A percentile compares a stretch with the other conserved stretches of the same genome.
Evolutionary conservation across 2,797 vertebrate species (phyloP).

Genomic region (Neoniphon sammara): DNA sequence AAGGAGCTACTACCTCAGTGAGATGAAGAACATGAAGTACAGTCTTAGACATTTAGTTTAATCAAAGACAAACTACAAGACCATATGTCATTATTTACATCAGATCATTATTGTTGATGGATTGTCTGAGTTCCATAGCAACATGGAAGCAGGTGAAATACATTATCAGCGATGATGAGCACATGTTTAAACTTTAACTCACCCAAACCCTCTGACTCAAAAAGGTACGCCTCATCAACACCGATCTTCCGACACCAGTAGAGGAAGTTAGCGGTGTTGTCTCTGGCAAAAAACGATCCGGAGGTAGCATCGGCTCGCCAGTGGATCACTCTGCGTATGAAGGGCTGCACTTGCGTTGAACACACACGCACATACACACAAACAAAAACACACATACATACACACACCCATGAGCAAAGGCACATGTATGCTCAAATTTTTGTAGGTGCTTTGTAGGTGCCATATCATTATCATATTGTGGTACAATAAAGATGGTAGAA

Average conservation of each 20-base stretch:
- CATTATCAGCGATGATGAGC: not conserved
- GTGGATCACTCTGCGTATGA: slow-evolving; percentile 91
- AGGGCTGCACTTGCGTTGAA: slow-evolving; percentile 73
- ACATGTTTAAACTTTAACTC: slow-evolving; percentile 62
- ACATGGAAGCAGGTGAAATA: not conserved
- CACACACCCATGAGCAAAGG: not conserved
- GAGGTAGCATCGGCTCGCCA: slow-evolving; percentile 92
- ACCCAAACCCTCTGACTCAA: slow-evolving; percentile 99
- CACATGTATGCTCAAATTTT: too few species aligned
- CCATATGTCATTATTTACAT: slow-evolving; percentile 10
- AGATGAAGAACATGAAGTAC: not conserved
- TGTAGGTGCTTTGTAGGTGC: too few species aligned
- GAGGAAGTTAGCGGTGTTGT: slow-evolving; percentile 97
- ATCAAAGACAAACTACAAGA: not conserved
- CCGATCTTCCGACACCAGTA: slow-evolving; percentile 97
- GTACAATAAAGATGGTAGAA: too few species aligned
- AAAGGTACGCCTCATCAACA: slow-evolving; percentile 93
- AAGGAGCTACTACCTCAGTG: not conserved
- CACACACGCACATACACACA: slow-evolving; percentile 2
- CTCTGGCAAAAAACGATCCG: slow-evolving; percentile 96
- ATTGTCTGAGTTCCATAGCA: too few species aligned
- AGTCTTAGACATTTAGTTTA: slow-evolving; percentile 10
- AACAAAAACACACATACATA: not conserved
- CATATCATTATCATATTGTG: too few species aligned
- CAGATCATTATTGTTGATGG: not conserved